Evolutionary conservation across 2,888 invertebrate genomes (phyloP).

Genomic region (Acleris holmiana): DNA sequence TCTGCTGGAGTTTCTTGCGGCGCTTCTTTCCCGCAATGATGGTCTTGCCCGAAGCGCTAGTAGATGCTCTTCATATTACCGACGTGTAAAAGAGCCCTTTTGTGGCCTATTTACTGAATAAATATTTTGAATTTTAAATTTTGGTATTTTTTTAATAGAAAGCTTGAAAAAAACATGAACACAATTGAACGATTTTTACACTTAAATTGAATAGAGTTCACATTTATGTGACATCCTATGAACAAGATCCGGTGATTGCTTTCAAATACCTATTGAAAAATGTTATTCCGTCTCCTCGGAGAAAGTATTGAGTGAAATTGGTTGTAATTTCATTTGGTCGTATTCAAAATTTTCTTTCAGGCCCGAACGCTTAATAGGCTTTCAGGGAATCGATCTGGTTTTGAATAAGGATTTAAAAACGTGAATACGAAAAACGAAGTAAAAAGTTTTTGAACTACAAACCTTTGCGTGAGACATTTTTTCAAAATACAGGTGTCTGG

Average conservation of each 20-base stretch:
- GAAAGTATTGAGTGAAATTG: conserved; percentile 5
- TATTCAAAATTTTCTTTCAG: conserved; percentile 31
- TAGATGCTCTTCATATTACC: too few species aligned
- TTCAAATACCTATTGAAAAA: conserved; percentile 23
- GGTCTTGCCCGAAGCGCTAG: too few species aligned
- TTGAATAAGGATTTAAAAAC: conserved; percentile 13
- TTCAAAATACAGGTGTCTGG: too few species aligned
- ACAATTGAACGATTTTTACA: background rate
- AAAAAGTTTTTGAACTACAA: background rate
- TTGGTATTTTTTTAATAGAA: background rate
- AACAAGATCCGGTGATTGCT: conserved; percentile 17
- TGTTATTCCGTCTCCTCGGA: conserved; percentile 21
- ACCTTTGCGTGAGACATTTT: background rate
- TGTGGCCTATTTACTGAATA: too few species aligned
- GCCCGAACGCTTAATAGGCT: conserved; percentile 14
- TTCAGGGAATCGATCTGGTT: conserved; percentile 15
- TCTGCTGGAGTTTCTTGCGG: too few species aligned
- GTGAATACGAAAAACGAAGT: background rate
- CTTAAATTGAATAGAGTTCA: conserved; percentile 1
- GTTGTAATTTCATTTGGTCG: conserved; percentile 19
- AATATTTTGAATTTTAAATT: too few species aligned
- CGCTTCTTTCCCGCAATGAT: too few species aligned
- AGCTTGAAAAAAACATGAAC: background rate
- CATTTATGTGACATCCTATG: conserved; percentile 4
- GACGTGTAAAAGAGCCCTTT: too few species aligned